phyloP scores from a whole-genome alignment of 2,888 invertebrate species.

The Salticus scenicus region DNA sequence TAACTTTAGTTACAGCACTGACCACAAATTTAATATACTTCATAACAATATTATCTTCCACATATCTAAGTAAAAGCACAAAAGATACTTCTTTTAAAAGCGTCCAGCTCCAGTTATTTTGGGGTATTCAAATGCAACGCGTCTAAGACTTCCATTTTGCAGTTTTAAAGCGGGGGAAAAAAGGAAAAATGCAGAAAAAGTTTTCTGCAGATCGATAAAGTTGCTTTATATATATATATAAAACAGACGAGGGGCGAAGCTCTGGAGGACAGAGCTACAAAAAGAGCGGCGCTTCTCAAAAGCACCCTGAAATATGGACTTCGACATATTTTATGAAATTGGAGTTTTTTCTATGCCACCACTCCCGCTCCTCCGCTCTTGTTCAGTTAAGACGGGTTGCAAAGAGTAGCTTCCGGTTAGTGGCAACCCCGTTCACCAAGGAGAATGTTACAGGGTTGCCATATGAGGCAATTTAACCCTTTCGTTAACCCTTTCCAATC shows the following conservation, averaged over 20 bases:
- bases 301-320: constrained; percentile 61
- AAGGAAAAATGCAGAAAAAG: not conserved
- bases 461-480: constrained; percentile 28
- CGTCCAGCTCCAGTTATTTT: not conserved
- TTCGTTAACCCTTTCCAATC: constrained; percentile 1
- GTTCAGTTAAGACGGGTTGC: constrained; percentile 20
- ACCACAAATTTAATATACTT: no score
- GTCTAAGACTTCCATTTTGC: not conserved
- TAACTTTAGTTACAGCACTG: no score
- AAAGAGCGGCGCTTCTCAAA: constrained; percentile 24
- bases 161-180: not conserved
- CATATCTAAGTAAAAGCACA: not conserved
- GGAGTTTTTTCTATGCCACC: constrained; percentile 24
- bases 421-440: constrained; percentile 44
- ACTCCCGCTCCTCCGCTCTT: not conserved
- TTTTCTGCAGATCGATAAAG: not conserved
- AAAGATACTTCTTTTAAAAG: not conserved
- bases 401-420: constrained; percentile 65
- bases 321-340: constrained; percentile 63
- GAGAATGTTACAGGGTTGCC: constrained; percentile 37
- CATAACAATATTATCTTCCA: no score
- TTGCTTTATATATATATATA: not conserved
- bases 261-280: not conserved
- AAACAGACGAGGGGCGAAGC: constrained; percentile 2
- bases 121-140: not conserved